Conservation (phyloP, 35 echinoderm and acorn worm genomes). For the Hemicentrotus pulcherrimus region DNA sequence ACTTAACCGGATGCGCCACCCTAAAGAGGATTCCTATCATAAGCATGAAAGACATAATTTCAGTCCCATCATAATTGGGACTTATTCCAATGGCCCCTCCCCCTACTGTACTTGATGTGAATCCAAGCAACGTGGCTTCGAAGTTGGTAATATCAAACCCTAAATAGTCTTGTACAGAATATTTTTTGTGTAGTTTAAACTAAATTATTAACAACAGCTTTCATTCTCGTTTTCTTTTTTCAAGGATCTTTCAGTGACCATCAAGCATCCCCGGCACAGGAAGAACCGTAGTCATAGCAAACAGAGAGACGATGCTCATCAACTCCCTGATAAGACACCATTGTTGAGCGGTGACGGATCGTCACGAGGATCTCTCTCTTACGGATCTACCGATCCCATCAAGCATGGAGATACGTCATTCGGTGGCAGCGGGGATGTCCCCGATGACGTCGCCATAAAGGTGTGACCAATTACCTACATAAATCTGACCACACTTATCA, state of each 20-base stretch:
- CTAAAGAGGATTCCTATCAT: background rate
- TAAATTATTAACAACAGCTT: background rate
- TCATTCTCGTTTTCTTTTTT: background rate
- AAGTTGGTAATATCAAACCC: background rate
- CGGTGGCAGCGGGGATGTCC: background rate
- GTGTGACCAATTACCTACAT: background rate
- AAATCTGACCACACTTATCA: no score
- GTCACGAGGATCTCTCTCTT: background rate
- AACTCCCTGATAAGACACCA: conserved; percentile 12
- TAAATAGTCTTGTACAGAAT: background rate
- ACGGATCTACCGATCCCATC: conserved; percentile 21
- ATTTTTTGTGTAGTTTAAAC: background rate
- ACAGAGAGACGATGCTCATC: background rate
- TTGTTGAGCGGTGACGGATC: background rate
- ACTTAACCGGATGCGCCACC: no score
- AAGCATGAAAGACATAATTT: background rate
- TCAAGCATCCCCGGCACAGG: background rate
- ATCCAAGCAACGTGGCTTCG: background rate
- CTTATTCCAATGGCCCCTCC: background rate
- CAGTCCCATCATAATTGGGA: background rate
- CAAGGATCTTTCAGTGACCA: background rate
- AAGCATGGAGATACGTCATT: conserved; percentile 20
- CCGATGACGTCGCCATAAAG: background rate
- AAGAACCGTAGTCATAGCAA: background rate
- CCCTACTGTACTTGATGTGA: no score